Conservation (phyloP, 2,797 vertebrate genomes). For the Darevskia nairensis region DNA sequence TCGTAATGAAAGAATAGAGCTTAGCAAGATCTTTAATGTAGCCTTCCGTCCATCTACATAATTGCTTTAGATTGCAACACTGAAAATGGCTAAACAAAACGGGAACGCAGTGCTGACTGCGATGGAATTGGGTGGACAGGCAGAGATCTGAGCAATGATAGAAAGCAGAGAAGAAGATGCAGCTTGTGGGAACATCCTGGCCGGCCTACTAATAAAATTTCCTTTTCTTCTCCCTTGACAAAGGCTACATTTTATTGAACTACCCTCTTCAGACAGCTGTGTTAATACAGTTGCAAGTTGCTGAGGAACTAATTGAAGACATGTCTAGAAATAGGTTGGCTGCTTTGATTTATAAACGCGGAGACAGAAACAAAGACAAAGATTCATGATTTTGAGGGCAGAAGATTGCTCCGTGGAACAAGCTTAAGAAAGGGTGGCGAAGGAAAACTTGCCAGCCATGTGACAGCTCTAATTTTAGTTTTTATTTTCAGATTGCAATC, state of each 20-base stretch:
- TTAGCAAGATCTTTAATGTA: slow-evolving; percentile 61
- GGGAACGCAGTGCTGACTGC: slow-evolving; percentile 20
- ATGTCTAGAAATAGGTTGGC: slow-evolving; percentile 53
- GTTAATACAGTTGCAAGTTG: slow-evolving; percentile 61
- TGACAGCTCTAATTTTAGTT: slow-evolving; percentile 24
- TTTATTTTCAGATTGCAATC: background rate
- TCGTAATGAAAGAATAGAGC: slow-evolving; percentile 52
- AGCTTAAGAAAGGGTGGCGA: slow-evolving; percentile 16
- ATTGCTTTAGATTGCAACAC: slow-evolving; percentile 64
- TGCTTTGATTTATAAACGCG: slow-evolving; percentile 49
- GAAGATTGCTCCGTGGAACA: slow-evolving; percentile 24
- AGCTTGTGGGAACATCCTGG: slow-evolving; percentile 52
- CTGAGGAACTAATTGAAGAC: slow-evolving; percentile 66
- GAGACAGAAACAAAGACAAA: slow-evolving; percentile 25
- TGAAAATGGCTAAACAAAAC: slow-evolving; percentile 51
- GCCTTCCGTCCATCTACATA: slow-evolving; percentile 50
- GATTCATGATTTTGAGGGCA: slow-evolving; percentile 48
- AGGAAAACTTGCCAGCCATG: slow-evolving; percentile 32
- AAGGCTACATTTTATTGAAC: slow-evolving; percentile 64
- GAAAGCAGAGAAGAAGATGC: slow-evolving; percentile 61
- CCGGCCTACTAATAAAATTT: slow-evolving; percentile 66
- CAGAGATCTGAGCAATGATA: slow-evolving; percentile 49
- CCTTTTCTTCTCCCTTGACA: slow-evolving; percentile 61
- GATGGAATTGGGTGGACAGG: slow-evolving; percentile 19
- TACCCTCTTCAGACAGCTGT: slow-evolving; percentile 60